phyloP scores from a whole-genome alignment of 2,888 invertebrate genomes.

The Gisinianus flammeolus region DNA sequence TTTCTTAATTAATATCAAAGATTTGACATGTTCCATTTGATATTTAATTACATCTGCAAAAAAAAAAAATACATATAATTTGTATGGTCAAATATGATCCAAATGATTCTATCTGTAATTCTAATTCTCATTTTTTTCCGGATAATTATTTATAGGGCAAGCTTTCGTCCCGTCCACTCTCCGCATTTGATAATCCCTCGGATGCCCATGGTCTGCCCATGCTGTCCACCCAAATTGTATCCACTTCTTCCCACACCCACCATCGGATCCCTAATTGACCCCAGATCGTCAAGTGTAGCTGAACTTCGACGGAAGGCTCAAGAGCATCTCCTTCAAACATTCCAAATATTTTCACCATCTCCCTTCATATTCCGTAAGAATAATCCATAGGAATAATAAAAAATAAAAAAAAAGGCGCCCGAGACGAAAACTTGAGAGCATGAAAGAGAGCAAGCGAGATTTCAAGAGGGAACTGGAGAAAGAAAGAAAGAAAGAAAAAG shows the following conservation, averaged over 20 bases:
- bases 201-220: slow-evolving; percentile 40
- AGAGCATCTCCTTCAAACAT: slow-evolving; percentile 81
- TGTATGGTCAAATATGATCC: too few relatives aligned
- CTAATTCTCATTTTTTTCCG: too few relatives aligned
- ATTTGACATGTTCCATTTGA: background rate
- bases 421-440: background rate
- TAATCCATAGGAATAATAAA: slow-evolving; percentile 24
- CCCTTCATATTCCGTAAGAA: slow-evolving; percentile 36
- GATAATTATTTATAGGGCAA: slow-evolving; percentile 73
- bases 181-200: slow-evolving; percentile 42
- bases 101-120: too few relatives aligned
- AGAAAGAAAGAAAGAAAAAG: slow-evolving; percentile 27
- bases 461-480: slow-evolving; percentile 3
- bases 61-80: too few relatives aligned
- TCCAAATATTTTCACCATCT: slow-evolving; percentile 65
- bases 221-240: slow-evolving; percentile 38
- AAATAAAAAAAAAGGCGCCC: slow-evolving; percentile 1
- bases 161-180: slow-evolving; percentile 37
- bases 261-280: slow-evolving; percentile 66
- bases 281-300: slow-evolving; percentile 84
- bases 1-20: background rate
- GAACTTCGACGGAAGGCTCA: slow-evolving; percentile 91
- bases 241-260: slow-evolving; percentile 42
- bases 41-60: too few relatives aligned
- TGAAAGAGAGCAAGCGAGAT: slow-evolving; percentile 13